These are phyloP conservation scores for Cephalotes varians DNA, from an alignment of 2,888 invertebrate genomes.

Conservation along the genomic window DNA sequence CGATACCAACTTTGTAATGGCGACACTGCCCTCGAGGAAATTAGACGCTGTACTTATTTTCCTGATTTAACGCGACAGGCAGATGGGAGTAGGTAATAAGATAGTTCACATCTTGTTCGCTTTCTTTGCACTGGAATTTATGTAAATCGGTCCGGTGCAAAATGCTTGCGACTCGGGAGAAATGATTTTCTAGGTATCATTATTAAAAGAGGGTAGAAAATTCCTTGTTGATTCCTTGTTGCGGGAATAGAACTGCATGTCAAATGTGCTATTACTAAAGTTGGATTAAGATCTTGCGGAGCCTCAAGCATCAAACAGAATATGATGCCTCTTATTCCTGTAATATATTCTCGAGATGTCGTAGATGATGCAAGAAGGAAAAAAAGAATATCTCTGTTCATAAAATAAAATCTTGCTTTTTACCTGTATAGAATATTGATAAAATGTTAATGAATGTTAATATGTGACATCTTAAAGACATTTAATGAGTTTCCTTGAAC, in stretches of 20 bases:
- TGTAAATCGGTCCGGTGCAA: conserved; percentile 29
- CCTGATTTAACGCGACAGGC: conserved; percentile 42
- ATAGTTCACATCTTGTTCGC: conserved; percentile 18
- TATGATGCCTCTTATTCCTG: not conserved
- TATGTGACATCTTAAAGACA: not conserved
- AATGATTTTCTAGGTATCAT: conserved; percentile 31
- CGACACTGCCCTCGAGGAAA: conserved; percentile 42
- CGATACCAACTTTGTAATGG: conserved; percentile 28
- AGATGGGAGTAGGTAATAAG: conserved; percentile 40
- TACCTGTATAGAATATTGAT: too few relatives aligned
- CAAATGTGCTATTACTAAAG: conserved; percentile 24
- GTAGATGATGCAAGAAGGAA: not conserved
- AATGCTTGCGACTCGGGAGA: conserved; percentile 18
- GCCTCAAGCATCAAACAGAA: not conserved
- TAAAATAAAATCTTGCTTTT: not conserved
- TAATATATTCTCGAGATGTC: not conserved
- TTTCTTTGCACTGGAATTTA: conserved; percentile 20
- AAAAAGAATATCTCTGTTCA: not conserved
- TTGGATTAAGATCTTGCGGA: conserved; percentile 31
- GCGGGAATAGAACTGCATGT: not conserved
- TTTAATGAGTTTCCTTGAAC: not conserved
- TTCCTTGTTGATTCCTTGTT: conserved; percentile 15
- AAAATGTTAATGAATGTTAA: not conserved
- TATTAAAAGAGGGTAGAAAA: not conserved
- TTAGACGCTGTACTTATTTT: conserved; percentile 33